Conservation (phyloP, 2,113 vertebrate genomes). For the Lipophrys pholis region DNA sequence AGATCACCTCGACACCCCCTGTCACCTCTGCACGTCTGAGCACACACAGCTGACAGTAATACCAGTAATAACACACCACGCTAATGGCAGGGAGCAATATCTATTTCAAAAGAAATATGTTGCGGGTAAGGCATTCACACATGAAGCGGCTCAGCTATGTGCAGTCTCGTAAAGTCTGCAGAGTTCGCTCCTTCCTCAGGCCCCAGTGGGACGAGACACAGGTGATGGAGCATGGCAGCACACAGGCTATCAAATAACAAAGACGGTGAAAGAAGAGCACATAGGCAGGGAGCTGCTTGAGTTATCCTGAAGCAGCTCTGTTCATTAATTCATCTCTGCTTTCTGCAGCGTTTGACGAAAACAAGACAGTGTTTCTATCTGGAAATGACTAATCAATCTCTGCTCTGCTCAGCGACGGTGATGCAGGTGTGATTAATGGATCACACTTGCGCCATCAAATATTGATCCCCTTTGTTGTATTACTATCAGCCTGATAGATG, state of each 20-base stretch:
- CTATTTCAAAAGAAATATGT: not conserved
- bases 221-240: constrained; percentile 51
- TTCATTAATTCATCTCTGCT: constrained; percentile 28
- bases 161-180: constrained; percentile 13
- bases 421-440: constrained; percentile 46
- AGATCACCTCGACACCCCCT: constrained; percentile 6
- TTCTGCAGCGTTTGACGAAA: constrained; percentile 17
- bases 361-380: not conserved
- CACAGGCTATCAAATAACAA: constrained; percentile 54
- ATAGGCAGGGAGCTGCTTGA: constrained; percentile 17
- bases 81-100: too few species aligned
- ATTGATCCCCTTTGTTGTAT: constrained; percentile 45
- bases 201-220: constrained; percentile 50
- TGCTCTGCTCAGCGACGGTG: constrained; percentile 5
- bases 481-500: constrained; percentile 44
- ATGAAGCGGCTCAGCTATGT: not conserved
- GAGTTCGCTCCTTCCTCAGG: constrained; percentile 41
- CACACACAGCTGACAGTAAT: not conserved
- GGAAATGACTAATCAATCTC: constrained; percentile 35
- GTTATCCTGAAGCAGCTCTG: constrained; percentile 19
- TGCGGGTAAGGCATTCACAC: not conserved
- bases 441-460: constrained; percentile 27
- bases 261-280: constrained; percentile 37
- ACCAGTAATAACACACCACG: too few species aligned
- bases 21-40: constrained; percentile 19